Evolutionary conservation across 2,113 vertebrate genomes (phyloP).

Genomic region (Andinoacara biseriatus): DNA sequence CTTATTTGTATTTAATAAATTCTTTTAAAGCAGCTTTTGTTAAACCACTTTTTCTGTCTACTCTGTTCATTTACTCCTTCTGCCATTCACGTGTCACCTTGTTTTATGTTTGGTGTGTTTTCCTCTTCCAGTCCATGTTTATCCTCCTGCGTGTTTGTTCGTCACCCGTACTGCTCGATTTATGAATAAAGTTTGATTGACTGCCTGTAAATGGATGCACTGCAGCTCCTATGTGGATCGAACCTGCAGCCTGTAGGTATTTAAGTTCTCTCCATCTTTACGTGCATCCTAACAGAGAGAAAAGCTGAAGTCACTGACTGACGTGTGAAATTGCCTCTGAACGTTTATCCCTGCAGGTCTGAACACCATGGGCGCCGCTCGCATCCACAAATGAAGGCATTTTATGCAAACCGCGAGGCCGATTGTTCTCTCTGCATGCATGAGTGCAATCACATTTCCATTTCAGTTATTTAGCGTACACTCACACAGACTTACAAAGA

Average conservation of each 20-base stretch:
- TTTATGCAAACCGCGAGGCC: slow-evolving; percentile 37
- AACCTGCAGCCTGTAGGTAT: background rate
- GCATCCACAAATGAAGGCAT: slow-evolving; percentile 10
- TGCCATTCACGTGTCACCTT: background rate
- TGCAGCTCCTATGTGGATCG: background rate
- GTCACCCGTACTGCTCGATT: background rate
- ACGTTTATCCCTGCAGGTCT: slow-evolving; percentile 8
- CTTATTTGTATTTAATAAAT: no score
- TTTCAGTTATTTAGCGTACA: slow-evolving; percentile 1
- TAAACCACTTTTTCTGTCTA: no score
- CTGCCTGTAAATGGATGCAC: background rate
- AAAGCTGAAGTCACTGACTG: slow-evolving; percentile 15
- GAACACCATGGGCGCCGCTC: slow-evolving; percentile 7
- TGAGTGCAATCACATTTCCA: slow-evolving; percentile 57
- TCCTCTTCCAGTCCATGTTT: fast-evolving
- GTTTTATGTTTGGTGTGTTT: background rate
- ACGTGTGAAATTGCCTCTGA: slow-evolving; percentile 15
- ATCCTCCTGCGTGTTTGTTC: background rate
- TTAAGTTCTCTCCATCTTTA: background rate
- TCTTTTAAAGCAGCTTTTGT: no score
- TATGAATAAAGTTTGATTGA: background rate
- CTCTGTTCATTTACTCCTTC: background rate
- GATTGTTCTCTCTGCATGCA: slow-evolving; percentile 35
- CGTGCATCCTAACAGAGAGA: background rate
- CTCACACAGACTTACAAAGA: background rate